Evolutionary conservation across 2,888 invertebrate species (phyloP).

Genomic region (Sturmia bella): DNA sequence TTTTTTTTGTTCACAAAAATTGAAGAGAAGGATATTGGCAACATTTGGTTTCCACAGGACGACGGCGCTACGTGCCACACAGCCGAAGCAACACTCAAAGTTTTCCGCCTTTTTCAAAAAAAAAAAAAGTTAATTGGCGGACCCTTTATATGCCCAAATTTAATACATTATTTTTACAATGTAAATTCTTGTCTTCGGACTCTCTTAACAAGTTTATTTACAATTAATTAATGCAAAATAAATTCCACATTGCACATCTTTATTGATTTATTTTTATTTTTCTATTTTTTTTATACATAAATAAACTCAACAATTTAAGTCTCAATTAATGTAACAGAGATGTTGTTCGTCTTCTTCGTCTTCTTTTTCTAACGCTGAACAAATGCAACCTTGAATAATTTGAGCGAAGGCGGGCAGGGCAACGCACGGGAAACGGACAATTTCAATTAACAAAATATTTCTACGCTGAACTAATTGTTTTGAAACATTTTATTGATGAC

Average conservation of each 20-base stretch:
- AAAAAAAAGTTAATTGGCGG: too few relatives aligned
- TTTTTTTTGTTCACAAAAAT: too few relatives aligned
- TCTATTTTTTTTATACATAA: background rate
- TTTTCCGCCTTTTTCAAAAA: too few relatives aligned
- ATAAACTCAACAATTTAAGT: constrained; percentile 32
- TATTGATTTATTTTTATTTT: constrained; percentile 26
- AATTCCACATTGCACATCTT: constrained; percentile 19
- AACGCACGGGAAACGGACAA: background rate
- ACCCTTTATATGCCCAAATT: too few relatives aligned
- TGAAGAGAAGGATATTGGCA: too few relatives aligned
- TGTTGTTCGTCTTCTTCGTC: too few relatives aligned
- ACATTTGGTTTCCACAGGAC: too few relatives aligned
- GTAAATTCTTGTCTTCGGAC: background rate
- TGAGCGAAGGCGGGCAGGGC: background rate
- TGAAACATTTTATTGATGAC: background rate
- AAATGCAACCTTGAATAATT: constrained; percentile 5
- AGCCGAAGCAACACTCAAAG: too few relatives aligned
- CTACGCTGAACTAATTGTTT: constrained; percentile 23
- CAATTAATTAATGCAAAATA: constrained; percentile 32
- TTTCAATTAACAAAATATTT: constrained; percentile 22
- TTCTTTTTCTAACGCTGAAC: constrained; percentile 3
- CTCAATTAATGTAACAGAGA: constrained; percentile 26
- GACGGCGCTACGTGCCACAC: too few relatives aligned
- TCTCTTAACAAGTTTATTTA: background rate
- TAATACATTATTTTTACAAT: background rate